These are phyloP conservation scores for Grapholita molesta DNA, from an alignment of 1,140 invertebrate genomes.

Conservation along the genomic window DNA sequence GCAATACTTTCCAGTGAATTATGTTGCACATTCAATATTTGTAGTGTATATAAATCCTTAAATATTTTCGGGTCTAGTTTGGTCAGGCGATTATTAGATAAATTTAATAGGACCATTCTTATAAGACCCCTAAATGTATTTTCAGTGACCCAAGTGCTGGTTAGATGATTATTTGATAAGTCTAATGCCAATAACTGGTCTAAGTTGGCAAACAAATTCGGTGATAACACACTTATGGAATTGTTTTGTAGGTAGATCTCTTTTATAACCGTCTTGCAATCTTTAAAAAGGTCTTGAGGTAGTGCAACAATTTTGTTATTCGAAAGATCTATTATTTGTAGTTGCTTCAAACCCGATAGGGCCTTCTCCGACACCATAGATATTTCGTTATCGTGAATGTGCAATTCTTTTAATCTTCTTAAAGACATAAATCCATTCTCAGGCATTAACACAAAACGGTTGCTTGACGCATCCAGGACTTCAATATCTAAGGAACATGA, in stretches of 20 bases:
- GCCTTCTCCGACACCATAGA: slow-evolving; percentile 91
- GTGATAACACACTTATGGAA: slow-evolving; percentile 88
- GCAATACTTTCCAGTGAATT: slow-evolving; percentile 89
- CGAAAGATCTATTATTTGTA: slow-evolving; percentile 90
- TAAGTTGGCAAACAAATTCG: slow-evolving; percentile 89
- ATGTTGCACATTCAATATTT: slow-evolving; percentile 89
- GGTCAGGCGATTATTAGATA: slow-evolving; percentile 90
- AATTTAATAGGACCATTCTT: slow-evolving; percentile 89
- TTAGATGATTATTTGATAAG: slow-evolving; percentile 91
- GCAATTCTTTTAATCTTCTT: slow-evolving; percentile 85
- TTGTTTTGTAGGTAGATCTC: slow-evolving; percentile 94
- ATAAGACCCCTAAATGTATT: slow-evolving; percentile 92
- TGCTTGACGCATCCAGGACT: slow-evolving; percentile 89
- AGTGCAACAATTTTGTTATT: slow-evolving; percentile 92
- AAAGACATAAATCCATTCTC: slow-evolving; percentile 88
- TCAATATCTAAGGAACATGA: slow-evolving; percentile 89
- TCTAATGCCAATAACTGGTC: slow-evolving; percentile 92
- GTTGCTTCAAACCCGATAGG: slow-evolving; percentile 85
- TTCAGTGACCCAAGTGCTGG: slow-evolving; percentile 88
- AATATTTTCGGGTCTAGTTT: slow-evolving; percentile 90
- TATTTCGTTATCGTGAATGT: slow-evolving; percentile 91
- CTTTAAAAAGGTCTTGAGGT: slow-evolving; percentile 90
- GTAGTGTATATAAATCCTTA: slow-evolving; percentile 88
- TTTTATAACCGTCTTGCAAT: slow-evolving; percentile 87
- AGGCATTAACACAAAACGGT: slow-evolving; percentile 90